These are phyloP conservation scores for Eurois occulta DNA, from an alignment of 2,888 invertebrate genomes.

Conservation along the genomic window DNA sequence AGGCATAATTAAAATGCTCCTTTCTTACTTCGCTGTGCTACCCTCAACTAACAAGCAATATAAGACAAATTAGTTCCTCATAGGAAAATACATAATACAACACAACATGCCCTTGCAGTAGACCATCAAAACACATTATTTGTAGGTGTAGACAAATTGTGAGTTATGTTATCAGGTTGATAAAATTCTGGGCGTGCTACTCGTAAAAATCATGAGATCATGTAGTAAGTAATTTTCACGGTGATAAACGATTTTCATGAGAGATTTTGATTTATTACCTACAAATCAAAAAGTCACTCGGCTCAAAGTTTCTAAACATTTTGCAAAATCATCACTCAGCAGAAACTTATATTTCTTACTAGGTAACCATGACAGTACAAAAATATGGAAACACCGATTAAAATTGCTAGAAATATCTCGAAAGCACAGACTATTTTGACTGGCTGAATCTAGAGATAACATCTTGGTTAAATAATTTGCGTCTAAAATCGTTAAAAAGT, in stretches of 20 bases:
- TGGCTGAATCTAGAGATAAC: neutral
- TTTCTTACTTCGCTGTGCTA: too few species aligned
- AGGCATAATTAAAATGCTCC: too few species aligned
- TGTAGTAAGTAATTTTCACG: neutral
- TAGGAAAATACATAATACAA: neutral
- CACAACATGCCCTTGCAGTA: neutral
- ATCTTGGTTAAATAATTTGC: neutral
- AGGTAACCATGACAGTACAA: neutral
- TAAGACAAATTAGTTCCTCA: too few species aligned
- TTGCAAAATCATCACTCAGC: neutral
- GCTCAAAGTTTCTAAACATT: neutral
- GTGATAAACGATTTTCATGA: neutral
- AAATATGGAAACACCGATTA: neutral
- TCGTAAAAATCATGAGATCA: neutral
- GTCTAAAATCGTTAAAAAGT: neutral
- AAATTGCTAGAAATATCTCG: neutral
- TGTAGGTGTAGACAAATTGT: too few species aligned
- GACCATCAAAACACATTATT: neutral
- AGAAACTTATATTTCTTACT: neutral
- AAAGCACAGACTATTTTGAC: neutral
- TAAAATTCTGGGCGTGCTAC: conserved; percentile 9
- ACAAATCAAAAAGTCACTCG: neutral
- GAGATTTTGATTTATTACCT: neutral
- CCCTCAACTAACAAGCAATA: too few species aligned
- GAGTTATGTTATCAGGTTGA: conserved; percentile 13